Base-by-base conservation (phyloP, 2,888 invertebrate genomes). In the Parascotia fuliginaria region DNA sequence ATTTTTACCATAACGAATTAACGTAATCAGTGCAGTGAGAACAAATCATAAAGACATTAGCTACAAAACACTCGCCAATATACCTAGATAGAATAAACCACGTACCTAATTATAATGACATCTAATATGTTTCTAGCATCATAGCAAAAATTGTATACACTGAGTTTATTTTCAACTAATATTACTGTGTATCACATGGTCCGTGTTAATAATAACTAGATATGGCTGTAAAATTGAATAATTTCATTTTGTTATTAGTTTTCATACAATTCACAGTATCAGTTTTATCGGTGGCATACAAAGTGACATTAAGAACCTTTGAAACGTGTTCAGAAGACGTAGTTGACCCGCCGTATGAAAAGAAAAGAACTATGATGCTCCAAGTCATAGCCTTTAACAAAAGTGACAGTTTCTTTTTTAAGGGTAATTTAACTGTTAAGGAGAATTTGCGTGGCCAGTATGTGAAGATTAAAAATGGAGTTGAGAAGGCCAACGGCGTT, bases 271-370 rank as follows among this genome's bases (percentile, higher is more conserved):
- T 29, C 2, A 9, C 43, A 16, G 36, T 31, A 2, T 31, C 38
- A 29, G 51, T 55, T 9, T 42, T 36, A n/a, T 32, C 63, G 9
- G 28, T 28, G 27, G 44, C n/a, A 13, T 58, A 61, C n/a, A 64
- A 62, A 46, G 36, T 66, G 36, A 42, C 55, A 0, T 29, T 70
- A 43, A 62, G 67, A 38, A 55, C 51, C n/a, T 32, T 55, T 7
- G 43, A 55, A 37, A 19, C 15, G 6, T 79, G 79, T 37, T 42
- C 15, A 0, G 24, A 6, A 3, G 19, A 19, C 2, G 56, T 63
- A 9, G 66, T 71, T 2, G 64, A 67, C 0, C 72, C 70, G 0
- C 74, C 73, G 1, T 77, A 65, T 33, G 58, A 55, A n/a, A 55
- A 42, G 2, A 32, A 66, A 2, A 62, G 51, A 12, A n/a, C 42